A percentile compares a stretch with the other conserved stretches of the same genome.
Evolutionary conservation across 2,797 vertebrate genomes (phyloP).

Genomic region (Argyrosomus regius): DNA sequence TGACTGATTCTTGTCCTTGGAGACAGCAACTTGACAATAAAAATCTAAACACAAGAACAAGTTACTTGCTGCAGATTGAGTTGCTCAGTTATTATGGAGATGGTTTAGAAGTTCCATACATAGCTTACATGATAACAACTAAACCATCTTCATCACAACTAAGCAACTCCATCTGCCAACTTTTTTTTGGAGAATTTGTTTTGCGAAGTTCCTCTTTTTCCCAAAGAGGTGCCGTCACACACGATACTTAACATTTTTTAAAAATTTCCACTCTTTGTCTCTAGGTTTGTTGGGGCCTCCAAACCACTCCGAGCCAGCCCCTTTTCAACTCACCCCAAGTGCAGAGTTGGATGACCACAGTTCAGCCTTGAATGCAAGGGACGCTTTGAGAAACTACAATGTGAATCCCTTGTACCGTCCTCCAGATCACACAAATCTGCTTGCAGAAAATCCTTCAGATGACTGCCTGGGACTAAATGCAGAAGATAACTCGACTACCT

Average conservation of each 20-base stretch:
- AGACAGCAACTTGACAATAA: neutral
- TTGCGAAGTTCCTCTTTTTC: neutral
- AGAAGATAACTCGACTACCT: conserved; percentile 16
- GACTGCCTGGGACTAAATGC: conserved; percentile 28
- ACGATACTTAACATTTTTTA: neutral
- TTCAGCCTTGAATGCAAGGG: conserved; percentile 11
- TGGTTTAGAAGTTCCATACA: neutral
- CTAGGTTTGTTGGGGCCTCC: conserved; percentile 36
- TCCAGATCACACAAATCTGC: conserved; percentile 48
- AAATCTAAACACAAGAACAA: neutral
- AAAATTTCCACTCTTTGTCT: neutral
- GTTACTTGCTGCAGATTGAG: neutral
- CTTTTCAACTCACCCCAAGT: conserved; percentile 79
- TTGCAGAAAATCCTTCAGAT: conserved; percentile 39
- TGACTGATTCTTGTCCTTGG: neutral
- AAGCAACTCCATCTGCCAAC: neutral
- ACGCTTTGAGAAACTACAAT: conserved; percentile 10
- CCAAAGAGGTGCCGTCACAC: neutral
- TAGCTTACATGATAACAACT: neutral
- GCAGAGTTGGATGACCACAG: conserved; percentile 58
- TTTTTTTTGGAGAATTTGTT: neutral
- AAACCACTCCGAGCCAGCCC: conserved; percentile 64
- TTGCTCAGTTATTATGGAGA: neutral
- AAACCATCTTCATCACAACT: neutral
- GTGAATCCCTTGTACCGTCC: neutral